These are phyloP conservation scores for Micromussa lordhowensis DNA, from an alignment of 92 coral and sea anemone genomes.

Conservation along the genomic window DNA sequence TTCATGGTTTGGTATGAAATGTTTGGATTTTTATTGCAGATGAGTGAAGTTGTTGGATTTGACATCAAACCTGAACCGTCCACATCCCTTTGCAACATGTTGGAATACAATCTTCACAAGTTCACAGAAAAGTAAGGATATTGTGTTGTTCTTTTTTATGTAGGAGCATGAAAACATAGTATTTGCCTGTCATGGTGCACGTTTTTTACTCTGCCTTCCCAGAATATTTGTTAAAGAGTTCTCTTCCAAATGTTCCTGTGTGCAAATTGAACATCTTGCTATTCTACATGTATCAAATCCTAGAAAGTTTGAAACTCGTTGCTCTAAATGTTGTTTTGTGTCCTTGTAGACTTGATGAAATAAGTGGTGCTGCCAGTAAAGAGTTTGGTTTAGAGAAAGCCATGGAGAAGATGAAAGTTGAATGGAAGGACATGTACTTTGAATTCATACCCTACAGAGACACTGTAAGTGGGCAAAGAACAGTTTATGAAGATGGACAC, in stretches of 20 bases:
- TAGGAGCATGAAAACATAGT: background rate
- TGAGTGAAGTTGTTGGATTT: conserved; percentile 97
- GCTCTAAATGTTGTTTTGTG: background rate
- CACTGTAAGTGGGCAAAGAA: conserved; percentile 64
- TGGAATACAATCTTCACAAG: conserved; percentile 95
- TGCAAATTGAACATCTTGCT: background rate
- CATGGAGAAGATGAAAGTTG: conserved; percentile 97
- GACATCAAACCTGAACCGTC: conserved; percentile 95
- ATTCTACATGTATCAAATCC: background rate
- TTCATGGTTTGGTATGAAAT: background rate
- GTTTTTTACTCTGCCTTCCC: background rate
- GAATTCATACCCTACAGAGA: conserved; percentile 96
- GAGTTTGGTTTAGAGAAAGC: conserved; percentile 98
- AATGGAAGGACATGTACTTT: conserved; percentile 97
- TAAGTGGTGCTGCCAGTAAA: conserved; percentile 96
- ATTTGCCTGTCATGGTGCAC: background rate
- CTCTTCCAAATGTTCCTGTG: background rate
- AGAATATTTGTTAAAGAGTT: background rate
- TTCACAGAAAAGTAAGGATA: conserved; percentile 76
- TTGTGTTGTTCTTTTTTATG: background rate
- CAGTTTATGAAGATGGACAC: background rate
- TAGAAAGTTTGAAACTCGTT: background rate
- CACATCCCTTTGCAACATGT: conserved; percentile 97
- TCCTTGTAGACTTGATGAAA: conserved; percentile 80
- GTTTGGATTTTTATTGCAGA: conserved; percentile 50